Evolutionary conservation across 2,797 vertebrate genomes (phyloP), one percentile per base, ranked within the genome.

Genomic region (Danio albolineatus): DNA sequence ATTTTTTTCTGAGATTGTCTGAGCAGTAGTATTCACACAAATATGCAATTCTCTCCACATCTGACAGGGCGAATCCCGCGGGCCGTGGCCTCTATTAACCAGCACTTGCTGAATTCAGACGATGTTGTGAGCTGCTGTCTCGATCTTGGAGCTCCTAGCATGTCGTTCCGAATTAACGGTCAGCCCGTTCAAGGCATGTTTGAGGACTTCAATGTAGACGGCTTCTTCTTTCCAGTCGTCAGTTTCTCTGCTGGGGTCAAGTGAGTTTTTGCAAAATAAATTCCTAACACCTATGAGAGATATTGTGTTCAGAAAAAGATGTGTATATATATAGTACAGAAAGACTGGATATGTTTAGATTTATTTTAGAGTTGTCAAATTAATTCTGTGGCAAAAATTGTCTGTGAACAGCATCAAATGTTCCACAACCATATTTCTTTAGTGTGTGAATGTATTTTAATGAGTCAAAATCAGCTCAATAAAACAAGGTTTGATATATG

Each of bases 121-220:
- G 98, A 99, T 2, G 98, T 99, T 85, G 94, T 99, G 83, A 99
- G 98, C 93, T 99, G 98, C 90, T 99, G 97, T 90, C 93, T 99
- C 87, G 98, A 99, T 91, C 90, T 99, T 39, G 96, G 97, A 0
- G 95, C 96, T n/a, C 96, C 97, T 76, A 98, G 97, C 90, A 98
- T 99, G 94, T 99, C 98, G 80, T 99, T 98, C 91, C 96, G 98
- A 87, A 99, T 99, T 92, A 99, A 98, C 6, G 98, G 98, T 17
- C 98, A 99, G 87, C 98, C 98, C 0, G 98, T 99, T 54, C 98
- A 99, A 91, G 98, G 98, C 87, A 99, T 99, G 98, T 99, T 99
- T 81, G 98, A 99, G 91, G 97, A 98, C 91, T 99, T 99, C 91
- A 97, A 95, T 90, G 97, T 90, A 0, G 96, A 98, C 4, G 96